These are phyloP conservation scores for Donacobius atricapilla DNA, from an alignment of 2,113 vertebrate species.

Conservation along the genomic window DNA sequence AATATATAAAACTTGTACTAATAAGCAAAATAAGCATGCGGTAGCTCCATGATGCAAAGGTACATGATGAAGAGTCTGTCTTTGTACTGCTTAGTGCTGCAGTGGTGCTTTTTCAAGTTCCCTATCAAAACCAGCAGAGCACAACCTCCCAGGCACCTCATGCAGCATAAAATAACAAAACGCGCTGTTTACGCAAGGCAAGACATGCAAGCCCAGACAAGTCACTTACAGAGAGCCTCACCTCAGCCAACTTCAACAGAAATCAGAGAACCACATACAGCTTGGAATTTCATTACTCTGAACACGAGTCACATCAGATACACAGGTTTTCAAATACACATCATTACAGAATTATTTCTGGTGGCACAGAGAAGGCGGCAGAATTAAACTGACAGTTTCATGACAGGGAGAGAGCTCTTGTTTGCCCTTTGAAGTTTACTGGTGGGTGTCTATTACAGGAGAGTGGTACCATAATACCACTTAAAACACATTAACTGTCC, in stretches of 20 bases:
- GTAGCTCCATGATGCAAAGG: not conserved
- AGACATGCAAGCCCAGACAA: constrained; percentile 37
- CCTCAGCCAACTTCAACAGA: not conserved
- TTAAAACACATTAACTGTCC: not conserved
- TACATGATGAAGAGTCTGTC: not conserved
- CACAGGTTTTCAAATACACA: constrained; percentile 5
- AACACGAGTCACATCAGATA: constrained; percentile 69
- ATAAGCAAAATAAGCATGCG: accelerated
- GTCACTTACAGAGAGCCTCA: not conserved
- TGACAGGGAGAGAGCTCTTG: not conserved
- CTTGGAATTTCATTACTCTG: constrained; percentile 74
- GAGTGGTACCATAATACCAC: not conserved
- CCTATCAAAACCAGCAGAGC: not conserved
- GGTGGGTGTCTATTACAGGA: not conserved
- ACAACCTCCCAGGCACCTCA: not conserved
- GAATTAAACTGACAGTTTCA: not conserved
- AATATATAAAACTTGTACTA: not conserved
- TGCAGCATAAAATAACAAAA: not conserved
- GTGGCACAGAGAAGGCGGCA: not conserved
- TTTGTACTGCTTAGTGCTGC: not conserved
- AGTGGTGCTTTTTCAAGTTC: not conserved
- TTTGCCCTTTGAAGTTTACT: not conserved
- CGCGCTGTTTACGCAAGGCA: not conserved
- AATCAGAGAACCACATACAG: constrained; percentile 19
- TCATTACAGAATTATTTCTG: constrained; percentile 45